Percentiles rank a stretch among this genome's conserved stretches.
Evolutionary conservation across 2,113 vertebrate genomes (phyloP).

Genomic region (Hyaena hyaena): DNA sequence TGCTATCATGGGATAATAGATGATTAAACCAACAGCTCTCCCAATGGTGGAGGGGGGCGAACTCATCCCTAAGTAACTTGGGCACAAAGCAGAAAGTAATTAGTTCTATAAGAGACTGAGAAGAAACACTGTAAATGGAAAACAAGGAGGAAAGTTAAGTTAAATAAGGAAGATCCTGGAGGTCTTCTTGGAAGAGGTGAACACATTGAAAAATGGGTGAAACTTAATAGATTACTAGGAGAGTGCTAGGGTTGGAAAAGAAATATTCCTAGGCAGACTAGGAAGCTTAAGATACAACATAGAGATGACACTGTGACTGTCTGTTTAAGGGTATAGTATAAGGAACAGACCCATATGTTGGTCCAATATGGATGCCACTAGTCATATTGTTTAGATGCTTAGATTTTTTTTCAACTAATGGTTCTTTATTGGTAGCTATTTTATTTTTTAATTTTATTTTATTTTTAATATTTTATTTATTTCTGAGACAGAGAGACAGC

Average conservation of each 20-base stretch:
- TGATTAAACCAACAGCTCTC: constrained; percentile 32
- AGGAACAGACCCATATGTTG: background rate
- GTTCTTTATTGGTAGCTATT: background rate
- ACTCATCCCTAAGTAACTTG: constrained; percentile 18
- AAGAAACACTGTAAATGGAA: background rate
- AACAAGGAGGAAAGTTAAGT: constrained; percentile 17
- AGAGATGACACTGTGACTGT: background rate
- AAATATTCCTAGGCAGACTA: background rate
- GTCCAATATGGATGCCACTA: background rate
- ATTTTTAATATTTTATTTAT: too few relatives aligned
- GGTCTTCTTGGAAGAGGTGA: constrained; percentile 30
- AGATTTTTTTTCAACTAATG: background rate
- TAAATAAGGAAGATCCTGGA: constrained; percentile 30
- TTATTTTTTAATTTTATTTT: background rate
- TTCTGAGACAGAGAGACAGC: too few relatives aligned
- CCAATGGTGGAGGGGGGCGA: background rate
- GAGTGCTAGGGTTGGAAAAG: background rate
- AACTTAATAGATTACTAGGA: background rate
- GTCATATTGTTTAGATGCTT: background rate
- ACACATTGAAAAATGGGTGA: background rate
- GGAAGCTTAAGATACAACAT: background rate
- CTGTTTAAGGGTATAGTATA: background rate
- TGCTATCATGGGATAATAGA: background rate
- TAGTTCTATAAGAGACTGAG: background rate
- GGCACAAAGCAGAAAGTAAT: constrained; percentile 13